phyloP scores from a whole-genome alignment of 2,888 invertebrate species.

The Gandaritis pyraliata region DNA sequence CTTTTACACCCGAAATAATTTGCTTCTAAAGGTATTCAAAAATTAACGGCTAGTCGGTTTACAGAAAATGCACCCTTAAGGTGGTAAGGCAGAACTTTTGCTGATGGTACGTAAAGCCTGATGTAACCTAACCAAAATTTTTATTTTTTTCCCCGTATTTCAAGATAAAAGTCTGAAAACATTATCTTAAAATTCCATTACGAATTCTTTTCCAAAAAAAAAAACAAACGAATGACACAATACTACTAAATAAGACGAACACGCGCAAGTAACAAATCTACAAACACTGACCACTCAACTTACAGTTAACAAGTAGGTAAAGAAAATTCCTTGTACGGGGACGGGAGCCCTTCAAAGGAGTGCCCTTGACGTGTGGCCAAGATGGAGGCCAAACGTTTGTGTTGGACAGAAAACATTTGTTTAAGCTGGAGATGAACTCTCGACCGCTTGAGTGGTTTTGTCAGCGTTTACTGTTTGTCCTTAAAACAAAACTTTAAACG shows the following conservation, averaged over 20 bases:
- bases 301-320: constrained; percentile 63
- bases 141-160: too few species aligned
- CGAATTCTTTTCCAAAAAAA: too few species aligned
- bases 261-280: constrained; percentile 34
- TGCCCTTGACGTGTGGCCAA: constrained; percentile 53
- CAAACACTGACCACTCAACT: constrained; percentile 47
- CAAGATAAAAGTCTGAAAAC: too few species aligned
- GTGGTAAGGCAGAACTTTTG: too few species aligned
- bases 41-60: too few species aligned
- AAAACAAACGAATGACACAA: constrained; percentile 13
- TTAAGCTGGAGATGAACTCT: constrained; percentile 58
- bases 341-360: constrained; percentile 47
- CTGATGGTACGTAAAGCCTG: too few species aligned
- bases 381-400: constrained; percentile 53
- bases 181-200: too few species aligned
- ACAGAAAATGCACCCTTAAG: too few species aligned
- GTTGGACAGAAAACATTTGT: constrained; percentile 57
- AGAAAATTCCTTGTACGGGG: constrained; percentile 52
- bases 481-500: constrained; percentile 16
- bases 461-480: constrained; percentile 35
- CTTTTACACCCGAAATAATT: too few species aligned
- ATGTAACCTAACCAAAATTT: too few species aligned
- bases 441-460: constrained; percentile 54
- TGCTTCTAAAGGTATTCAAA: too few species aligned
- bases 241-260: constrained; percentile 18